These are phyloP conservation scores for Ciconia maguari DNA, from an alignment of 2,113 vertebrate species.

Conservation along the genomic window DNA sequence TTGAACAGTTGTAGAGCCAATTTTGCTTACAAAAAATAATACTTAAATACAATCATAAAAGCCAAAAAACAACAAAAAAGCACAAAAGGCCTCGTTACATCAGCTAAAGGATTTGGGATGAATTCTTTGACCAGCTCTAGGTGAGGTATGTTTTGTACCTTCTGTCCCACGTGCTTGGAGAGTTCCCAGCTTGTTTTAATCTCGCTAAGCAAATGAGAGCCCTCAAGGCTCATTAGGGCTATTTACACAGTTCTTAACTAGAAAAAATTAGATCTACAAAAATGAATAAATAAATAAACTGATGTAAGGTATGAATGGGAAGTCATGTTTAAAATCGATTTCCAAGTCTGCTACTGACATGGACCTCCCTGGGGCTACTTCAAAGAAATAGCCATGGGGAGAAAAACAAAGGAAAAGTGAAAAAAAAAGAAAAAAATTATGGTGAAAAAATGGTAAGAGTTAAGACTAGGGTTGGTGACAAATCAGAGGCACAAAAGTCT, in stretches of 20 bases:
- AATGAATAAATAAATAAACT: constrained; percentile 61
- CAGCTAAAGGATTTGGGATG: not conserved
- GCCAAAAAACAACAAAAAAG: not conserved
- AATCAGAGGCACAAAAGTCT: not conserved
- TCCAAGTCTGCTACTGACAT: not conserved
- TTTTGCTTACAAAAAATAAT: not conserved
- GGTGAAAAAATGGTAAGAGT: not conserved
- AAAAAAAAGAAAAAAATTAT: too few relatives aligned
- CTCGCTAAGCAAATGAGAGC: constrained; percentile 66
- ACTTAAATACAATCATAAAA: not conserved
- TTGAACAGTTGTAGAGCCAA: not conserved
- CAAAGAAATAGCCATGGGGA: not conserved
- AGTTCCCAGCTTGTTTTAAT: constrained; percentile 61
- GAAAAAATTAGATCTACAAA: constrained; percentile 67
- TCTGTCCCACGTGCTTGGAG: not conserved
- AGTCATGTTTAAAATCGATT: constrained; percentile 31
- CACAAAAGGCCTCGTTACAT: not conserved
- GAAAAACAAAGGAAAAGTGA: not conserved
- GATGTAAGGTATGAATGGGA: constrained; percentile 44
- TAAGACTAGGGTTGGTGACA: not conserved
- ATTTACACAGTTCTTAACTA: constrained; percentile 69
- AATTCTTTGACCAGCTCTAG: not conserved
- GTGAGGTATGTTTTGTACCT: not conserved
- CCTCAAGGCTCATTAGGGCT: constrained; percentile 72
- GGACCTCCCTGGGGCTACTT: not conserved